Evolutionary conservation across 2,888 invertebrate species (phyloP).

Genomic region (Seira musarum): DNA sequence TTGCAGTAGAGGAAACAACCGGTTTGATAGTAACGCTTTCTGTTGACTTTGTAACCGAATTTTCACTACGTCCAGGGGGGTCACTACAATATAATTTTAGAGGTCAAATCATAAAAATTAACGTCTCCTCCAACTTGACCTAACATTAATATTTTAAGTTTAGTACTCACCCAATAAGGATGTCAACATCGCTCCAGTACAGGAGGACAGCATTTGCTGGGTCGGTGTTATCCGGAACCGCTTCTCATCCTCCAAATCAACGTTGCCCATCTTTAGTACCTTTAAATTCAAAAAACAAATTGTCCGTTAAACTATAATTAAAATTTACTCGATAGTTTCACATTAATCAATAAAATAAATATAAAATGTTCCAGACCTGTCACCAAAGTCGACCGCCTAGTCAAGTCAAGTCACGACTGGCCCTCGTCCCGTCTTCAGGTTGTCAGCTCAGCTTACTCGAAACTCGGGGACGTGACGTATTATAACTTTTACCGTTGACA

Average conservation of each 20-base stretch:
- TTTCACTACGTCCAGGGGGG: constrained; percentile 99
- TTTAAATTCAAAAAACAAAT: not conserved
- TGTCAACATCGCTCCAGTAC: constrained; percentile 91
- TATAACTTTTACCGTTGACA: no score
- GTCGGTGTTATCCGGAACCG: constrained; percentile 83
- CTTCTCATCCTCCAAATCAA: constrained; percentile 77
- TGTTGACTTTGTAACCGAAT: constrained; percentile 96
- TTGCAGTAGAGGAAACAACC: constrained; percentile 97
- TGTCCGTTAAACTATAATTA: no score
- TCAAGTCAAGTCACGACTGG: no score
- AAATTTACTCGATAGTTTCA: no score
- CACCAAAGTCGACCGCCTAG: no score
- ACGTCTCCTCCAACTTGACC: not conserved
- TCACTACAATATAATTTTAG: no score
- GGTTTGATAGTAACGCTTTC: constrained; percentile 84
- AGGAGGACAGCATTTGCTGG: constrained; percentile 89
- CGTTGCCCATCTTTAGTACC: not conserved
- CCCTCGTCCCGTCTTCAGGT: no score
- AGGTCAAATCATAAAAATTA: no score
- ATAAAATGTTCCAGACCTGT: no score
- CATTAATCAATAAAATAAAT: no score
- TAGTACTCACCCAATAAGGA: constrained; percentile 84
- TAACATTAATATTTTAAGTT: not conserved
- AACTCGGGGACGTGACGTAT: no score
- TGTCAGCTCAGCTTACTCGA: no score